phyloP scores from a whole-genome alignment of 2,113 vertebrate genomes.

The Zosterops lateralis region DNA sequence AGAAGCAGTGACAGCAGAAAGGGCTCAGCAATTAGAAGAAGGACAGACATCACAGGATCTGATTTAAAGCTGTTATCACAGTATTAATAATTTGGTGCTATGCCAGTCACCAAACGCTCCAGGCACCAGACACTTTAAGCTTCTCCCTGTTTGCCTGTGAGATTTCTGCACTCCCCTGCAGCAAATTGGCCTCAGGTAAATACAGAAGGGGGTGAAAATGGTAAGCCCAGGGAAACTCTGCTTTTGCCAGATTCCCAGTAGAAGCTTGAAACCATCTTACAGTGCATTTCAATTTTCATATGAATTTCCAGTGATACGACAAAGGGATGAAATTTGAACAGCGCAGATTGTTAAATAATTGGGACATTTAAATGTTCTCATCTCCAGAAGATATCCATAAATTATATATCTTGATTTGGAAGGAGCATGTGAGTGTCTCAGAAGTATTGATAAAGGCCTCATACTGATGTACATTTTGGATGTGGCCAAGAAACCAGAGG shows the following conservation, averaged over 20 bases:
- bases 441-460: neutral
- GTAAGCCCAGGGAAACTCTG: neutral
- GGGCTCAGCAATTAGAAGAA: neutral
- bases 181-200: neutral
- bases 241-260: neutral
- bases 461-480: neutral
- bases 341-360: conserved; percentile 11
- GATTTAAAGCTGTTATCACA: neutral
- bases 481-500: neutral
- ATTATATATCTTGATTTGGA: neutral
- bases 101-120: neutral
- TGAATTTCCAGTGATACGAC: neutral
- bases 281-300: neutral
- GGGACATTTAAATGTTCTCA: neutral
- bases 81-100: neutral
- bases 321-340: conserved; percentile 3
- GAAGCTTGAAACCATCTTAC: neutral
- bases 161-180: neutral
- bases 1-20: neutral
- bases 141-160: fast-evolving
- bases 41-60: neutral
- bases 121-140: neutral
- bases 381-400: neutral
- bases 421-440: neutral
- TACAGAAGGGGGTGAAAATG: neutral